Evolutionary conservation across 1,140 invertebrate species (phyloP).

Genomic region (Orchestia grillus): DNA sequence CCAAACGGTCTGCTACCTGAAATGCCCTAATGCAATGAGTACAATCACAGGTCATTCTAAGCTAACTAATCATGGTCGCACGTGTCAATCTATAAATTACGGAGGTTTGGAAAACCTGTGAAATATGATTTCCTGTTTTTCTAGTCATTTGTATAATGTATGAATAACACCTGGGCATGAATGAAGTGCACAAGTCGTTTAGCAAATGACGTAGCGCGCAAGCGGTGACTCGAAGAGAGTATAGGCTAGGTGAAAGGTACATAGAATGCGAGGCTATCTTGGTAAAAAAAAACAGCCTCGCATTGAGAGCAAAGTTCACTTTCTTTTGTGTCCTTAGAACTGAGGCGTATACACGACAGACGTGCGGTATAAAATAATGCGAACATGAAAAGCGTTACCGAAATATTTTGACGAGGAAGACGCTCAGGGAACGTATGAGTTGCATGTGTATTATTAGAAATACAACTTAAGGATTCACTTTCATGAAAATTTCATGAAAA

Average conservation of each 20-base stretch:
- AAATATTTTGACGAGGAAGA: not conserved
- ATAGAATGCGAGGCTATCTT: not conserved
- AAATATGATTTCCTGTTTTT: not conserved
- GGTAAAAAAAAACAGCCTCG: not conserved
- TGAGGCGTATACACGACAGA: not conserved
- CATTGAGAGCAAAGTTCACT: not conserved
- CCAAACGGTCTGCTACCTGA: not conserved
- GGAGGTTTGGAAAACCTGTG: not conserved
- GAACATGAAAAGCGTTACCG: not conserved
- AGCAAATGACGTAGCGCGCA: not conserved
- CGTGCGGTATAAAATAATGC: too few relatives aligned
- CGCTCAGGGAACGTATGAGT: too few relatives aligned
- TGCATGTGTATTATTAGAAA: too few relatives aligned
- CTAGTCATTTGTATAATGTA: not conserved
- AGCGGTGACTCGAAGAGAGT: not conserved
- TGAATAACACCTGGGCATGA: not conserved
- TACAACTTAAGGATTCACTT: too few relatives aligned
- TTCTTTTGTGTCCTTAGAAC: not conserved
- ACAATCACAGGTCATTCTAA: not conserved
- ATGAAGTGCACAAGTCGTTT: not conserved
- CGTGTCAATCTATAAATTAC: not conserved
- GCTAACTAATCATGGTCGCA: not conserved
- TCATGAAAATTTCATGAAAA: too few relatives aligned
- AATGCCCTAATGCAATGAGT: not conserved
- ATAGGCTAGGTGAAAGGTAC: not conserved